Evolutionary conservation across 2,888 invertebrate species (phyloP), one percentile per base, ranked within the genome.

Genomic region (Furcula furcula): DNA sequence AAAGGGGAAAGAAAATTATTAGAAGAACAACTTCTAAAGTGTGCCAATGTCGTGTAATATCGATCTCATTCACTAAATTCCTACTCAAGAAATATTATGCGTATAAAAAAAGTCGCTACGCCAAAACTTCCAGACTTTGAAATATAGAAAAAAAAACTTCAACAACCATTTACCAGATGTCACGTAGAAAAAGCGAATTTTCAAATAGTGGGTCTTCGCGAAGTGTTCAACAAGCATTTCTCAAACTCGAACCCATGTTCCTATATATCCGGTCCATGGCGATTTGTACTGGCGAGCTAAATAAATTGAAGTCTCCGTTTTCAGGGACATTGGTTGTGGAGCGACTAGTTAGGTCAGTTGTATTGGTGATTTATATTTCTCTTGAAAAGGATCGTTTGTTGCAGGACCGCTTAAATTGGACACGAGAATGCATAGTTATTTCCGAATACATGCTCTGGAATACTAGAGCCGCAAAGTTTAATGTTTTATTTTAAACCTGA

Each of bases 221-320:
- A 35, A 46, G 43, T 26, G 50, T 55, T 31, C 39, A 26, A 44
- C 42, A 27, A 38, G n/a, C 58, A 54, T 57, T 49, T 49, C 55
- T 46, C 55, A 54, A 48, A 54, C 30, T 36, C 18, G 37, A 39
- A 43, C 43, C 36, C 38, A 35, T 31, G 32, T 22, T 4, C 16
- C 7, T 9, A 36, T 39, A 51, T 39, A 39, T 25, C 34, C 18
- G 39, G 46, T 42, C 31, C 42, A 36, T 40, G 45, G 48, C 48
- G 59, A 55, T 55, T 55, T 59, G 55, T 55, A 55, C 52, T 45
- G 48, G 48, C 40, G 30, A 51, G 38, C 48, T 31, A 59, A 40
- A 55, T 55, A 51, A 59, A 55, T 55, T 36, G 60, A 40, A 41
- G 52, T 33, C 35, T 42, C 37, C 40, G 48, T 38, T 47, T 55